Percentiles rank a stretch among this genome's conserved stretches.
phyloP scores from a whole-genome alignment of 2,888 invertebrate species.

The Eupithecia subfuscata region DNA sequence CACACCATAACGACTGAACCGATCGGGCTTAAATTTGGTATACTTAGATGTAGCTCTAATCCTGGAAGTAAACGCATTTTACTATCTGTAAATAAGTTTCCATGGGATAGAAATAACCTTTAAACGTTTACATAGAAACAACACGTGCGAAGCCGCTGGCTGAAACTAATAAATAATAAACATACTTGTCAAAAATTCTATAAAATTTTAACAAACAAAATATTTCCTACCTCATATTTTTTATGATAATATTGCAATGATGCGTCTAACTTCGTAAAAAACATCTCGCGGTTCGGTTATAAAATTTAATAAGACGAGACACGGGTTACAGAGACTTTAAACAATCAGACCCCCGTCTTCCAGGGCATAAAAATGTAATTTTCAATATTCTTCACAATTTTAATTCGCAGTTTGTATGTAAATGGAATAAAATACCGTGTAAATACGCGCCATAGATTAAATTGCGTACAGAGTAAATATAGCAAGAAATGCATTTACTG shows the following conservation, averaged over 20 bases:
- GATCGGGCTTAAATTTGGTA: no score
- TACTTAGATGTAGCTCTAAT: no score
- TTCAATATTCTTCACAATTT: constrained; percentile 32
- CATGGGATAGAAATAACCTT: no score
- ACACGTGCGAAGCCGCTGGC: no score
- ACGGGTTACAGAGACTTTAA: constrained; percentile 4
- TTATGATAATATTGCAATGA: background rate
- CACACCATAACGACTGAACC: no score
- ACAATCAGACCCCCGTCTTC: constrained; percentile 21
- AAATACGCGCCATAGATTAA: constrained; percentile 37
- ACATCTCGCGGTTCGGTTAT: background rate
- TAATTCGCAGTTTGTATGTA: constrained; percentile 48
- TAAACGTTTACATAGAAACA: no score
- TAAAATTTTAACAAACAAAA: background rate
- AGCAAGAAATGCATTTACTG: constrained; percentile 18
- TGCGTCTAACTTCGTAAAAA: background rate
- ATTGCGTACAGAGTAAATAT: constrained; percentile 23
- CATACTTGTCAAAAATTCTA: background rate
- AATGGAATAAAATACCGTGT: constrained; percentile 41
- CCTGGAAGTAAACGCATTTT: no score
- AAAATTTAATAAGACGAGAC: background rate
- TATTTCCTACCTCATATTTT: background rate
- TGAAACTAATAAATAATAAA: background rate
- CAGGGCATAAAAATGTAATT: constrained; percentile 24
- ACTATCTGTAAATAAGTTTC: no score